Percentiles rank a stretch among this genome's conserved stretches.
These are phyloP conservation scores for Fukomys damarensis DNA, from an alignment of 2,113 vertebrate species.

Conservation along the genomic window DNA sequence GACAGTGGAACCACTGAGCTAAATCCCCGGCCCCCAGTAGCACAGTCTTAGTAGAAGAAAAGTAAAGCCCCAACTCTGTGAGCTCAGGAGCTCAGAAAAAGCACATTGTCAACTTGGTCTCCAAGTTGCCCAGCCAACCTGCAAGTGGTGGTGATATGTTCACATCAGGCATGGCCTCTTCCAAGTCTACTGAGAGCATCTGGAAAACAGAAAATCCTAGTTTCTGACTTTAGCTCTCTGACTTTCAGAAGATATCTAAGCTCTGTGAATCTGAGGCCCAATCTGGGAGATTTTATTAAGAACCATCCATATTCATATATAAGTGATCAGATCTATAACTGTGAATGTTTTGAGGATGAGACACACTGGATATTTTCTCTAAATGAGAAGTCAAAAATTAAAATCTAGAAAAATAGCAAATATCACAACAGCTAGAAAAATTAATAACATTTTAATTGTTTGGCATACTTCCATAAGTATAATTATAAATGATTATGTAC, in stretches of 20 bases:
- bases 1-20: no score
- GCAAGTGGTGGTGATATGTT: neutral
- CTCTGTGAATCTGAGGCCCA: neutral
- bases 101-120: neutral
- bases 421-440: neutral
- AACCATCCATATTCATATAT: neutral
- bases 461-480: neutral
- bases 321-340: neutral
- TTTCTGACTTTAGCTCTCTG: neutral
- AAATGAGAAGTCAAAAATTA: neutral
- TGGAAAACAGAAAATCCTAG: neutral
- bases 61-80: neutral
- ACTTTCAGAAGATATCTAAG: neutral
- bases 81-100: neutral
- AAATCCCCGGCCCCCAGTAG: no score
- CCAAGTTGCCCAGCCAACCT: neutral
- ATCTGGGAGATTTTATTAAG: neutral
- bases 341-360: conserved; percentile 10
- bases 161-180: neutral
- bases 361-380: neutral
- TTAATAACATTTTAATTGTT: neutral
- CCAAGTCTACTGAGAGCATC: neutral
- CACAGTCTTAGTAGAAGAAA: neutral
- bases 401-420: neutral
- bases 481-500: neutral